Conservation (phyloP, 2,113 vertebrate genomes). For the Cricetomys ansorgei region DNA sequence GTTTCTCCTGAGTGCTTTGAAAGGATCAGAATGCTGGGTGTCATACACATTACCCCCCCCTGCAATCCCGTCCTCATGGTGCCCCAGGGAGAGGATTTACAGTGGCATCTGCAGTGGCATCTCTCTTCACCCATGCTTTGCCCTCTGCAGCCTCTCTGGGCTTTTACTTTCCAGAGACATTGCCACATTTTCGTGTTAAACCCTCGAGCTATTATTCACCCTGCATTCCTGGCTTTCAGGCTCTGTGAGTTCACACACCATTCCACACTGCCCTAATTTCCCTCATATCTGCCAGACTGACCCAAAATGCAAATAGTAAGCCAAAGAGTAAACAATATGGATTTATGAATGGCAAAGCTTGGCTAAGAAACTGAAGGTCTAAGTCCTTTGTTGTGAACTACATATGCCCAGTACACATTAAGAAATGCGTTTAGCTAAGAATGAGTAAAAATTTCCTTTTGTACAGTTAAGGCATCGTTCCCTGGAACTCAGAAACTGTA, state of each 20-base stretch:
- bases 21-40: background rate
- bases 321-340: background rate
- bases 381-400: background rate
- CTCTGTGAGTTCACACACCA: background rate
- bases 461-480: background rate
- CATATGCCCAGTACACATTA: background rate
- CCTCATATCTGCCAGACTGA: conserved; percentile 43
- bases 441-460: conserved; percentile 5
- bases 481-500: background rate
- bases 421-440: background rate
- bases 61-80: no score
- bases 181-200: conserved; percentile 49
- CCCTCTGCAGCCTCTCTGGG: conserved; percentile 7
- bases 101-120: conserved; percentile 31
- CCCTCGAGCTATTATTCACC: background rate
- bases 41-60: background rate
- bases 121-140: background rate
- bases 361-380: background rate
- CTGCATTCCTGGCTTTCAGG: conserved; percentile 20
- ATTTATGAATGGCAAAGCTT: conserved; percentile 23
- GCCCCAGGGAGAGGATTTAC: background rate
- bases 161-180: conserved; percentile 53
- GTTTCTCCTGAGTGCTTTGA: background rate
- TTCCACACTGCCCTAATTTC: background rate
- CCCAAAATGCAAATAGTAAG: conserved; percentile 39